phyloP scores from a whole-genome alignment of 2,113 vertebrate genomes.

The Pachycephala philippinensis region DNA sequence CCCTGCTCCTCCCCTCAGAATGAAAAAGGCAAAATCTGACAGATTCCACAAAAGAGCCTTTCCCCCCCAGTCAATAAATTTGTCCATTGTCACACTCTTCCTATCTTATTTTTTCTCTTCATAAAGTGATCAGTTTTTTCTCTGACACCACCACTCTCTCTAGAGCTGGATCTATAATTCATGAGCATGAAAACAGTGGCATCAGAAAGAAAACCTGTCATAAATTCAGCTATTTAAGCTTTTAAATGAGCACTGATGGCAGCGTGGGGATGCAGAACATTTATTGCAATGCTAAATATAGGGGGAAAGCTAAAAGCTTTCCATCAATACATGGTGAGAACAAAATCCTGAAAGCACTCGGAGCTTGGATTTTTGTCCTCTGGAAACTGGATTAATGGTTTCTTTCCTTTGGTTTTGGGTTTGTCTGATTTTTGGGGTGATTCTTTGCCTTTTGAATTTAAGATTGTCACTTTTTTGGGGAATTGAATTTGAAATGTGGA shows the following conservation, averaged over 20 bases:
- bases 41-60: background rate
- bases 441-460: background rate
- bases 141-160: background rate
- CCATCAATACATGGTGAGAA: background rate
- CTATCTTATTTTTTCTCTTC: background rate
- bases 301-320: background rate
- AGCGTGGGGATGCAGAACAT: background rate
- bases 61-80: background rate
- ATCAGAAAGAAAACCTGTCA: slow-evolving; percentile 16
- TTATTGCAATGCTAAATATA: slow-evolving; percentile 13
- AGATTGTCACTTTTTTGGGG: background rate
- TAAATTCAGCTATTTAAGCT: background rate
- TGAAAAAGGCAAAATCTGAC: background rate
- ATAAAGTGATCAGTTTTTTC: background rate
- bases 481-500: background rate
- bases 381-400: background rate
- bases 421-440: background rate
- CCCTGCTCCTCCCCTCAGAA: background rate
- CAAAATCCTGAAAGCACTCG: background rate
- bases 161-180: slow-evolving; percentile 6
- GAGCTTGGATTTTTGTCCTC: background rate
- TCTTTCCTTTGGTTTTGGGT: background rate
- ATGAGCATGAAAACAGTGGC: background rate
- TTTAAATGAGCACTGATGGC: background rate
- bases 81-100: background rate